Evolutionary conservation across 1,140 invertebrate species (phyloP).

Genomic region (Drosophila ambigua): DNA sequence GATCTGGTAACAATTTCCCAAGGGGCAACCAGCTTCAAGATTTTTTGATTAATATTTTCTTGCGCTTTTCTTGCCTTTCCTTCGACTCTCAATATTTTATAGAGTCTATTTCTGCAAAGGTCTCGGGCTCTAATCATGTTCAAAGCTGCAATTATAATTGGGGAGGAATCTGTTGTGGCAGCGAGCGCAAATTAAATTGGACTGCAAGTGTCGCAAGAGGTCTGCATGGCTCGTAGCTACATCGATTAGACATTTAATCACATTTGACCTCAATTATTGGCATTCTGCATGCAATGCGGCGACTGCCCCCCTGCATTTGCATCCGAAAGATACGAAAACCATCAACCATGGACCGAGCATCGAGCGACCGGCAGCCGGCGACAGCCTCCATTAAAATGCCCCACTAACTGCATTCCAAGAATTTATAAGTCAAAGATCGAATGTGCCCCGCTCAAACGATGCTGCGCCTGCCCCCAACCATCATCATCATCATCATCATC

Average conservation of each 20-base stretch:
- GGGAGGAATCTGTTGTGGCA: too few relatives aligned
- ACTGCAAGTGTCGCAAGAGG: slow-evolving; percentile 17
- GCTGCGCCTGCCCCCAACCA: slow-evolving; percentile 30
- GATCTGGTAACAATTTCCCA: too few relatives aligned
- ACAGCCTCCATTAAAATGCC: slow-evolving; percentile 74
- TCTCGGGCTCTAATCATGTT: too few relatives aligned
- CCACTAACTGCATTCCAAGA: slow-evolving; percentile 81
- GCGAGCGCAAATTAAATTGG: neutral
- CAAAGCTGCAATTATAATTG: too few relatives aligned
- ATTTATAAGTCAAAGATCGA: slow-evolving; percentile 82
- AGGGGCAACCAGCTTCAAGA: too few relatives aligned
- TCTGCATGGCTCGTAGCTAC: slow-evolving; percentile 22
- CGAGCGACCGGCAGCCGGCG: slow-evolving; percentile 21
- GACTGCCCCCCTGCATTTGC: slow-evolving; percentile 34
- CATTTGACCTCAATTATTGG: slow-evolving; percentile 67
- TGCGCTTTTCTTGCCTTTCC: too few relatives aligned
- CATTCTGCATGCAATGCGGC: slow-evolving; percentile 24
- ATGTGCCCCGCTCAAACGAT: slow-evolving; percentile 67
- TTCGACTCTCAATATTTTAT: too few relatives aligned
- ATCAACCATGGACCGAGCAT: neutral
- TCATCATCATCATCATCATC: slow-evolving; percentile 11
- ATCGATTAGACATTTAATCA: slow-evolving; percentile 49
- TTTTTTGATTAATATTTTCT: too few relatives aligned
- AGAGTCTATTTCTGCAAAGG: too few relatives aligned
- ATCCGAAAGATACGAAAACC: slow-evolving; percentile 33